Evolutionary conservation across 2,797 vertebrate species (phyloP).

Genomic region (Acipenser transmontanus): DNA sequence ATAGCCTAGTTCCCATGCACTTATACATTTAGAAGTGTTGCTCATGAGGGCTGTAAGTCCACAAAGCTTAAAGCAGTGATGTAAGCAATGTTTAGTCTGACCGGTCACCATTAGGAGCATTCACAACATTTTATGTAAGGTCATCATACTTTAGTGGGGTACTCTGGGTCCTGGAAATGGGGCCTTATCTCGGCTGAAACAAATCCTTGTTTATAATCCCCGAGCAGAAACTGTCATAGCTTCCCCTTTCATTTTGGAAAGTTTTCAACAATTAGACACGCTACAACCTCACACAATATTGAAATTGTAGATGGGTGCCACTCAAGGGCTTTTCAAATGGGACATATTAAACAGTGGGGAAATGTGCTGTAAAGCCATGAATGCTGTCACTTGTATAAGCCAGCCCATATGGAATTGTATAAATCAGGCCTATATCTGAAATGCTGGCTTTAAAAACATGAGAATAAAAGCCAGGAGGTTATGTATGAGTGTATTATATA

Average conservation of each 20-base stretch:
- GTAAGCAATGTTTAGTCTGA: conserved; percentile 2
- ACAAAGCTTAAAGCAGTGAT: conserved; percentile 7
- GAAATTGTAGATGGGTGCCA: too few species aligned
- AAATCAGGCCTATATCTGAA: background rate
- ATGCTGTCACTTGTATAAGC: background rate
- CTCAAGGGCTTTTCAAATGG: too few species aligned
- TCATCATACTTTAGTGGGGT: too few species aligned
- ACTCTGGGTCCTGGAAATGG: too few species aligned
- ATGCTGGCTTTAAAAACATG: background rate
- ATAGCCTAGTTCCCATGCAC: too few species aligned
- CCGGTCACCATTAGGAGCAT: background rate
- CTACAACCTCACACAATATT: too few species aligned
- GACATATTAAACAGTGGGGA: too few species aligned
- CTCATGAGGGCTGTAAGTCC: conserved; percentile 10
- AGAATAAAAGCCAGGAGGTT: background rate
- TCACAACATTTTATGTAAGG: too few species aligned
- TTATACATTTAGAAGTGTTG: too few species aligned
- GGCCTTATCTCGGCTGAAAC: background rate
- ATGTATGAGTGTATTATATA: too few species aligned
- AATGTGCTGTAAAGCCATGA: too few species aligned
- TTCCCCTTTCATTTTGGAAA: background rate
- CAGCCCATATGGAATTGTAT: background rate
- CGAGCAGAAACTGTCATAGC: background rate
- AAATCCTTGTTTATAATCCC: background rate
- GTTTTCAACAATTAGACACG: too few species aligned